phyloP scores from a whole-genome alignment of 1,140 invertebrate species.

The Heliconius eleuchia region DNA sequence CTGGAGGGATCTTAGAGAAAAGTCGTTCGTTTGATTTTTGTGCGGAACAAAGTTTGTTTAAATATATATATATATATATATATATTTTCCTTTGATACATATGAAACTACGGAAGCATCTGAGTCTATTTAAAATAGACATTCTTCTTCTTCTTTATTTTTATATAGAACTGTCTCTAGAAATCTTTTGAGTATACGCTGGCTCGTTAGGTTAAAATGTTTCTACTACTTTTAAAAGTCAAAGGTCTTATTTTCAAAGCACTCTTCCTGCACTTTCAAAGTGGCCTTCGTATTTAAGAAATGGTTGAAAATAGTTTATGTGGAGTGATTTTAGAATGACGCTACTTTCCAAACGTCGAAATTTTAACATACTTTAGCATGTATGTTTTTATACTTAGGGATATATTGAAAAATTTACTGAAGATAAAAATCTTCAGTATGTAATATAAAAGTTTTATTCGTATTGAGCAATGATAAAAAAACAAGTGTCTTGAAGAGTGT shows the following conservation, averaged over 20 bases:
- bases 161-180: conserved; percentile 17
- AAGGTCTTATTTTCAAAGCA: conserved; percentile 23
- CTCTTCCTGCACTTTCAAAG: conserved; percentile 8
- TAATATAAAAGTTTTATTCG: too few relatives aligned
- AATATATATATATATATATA: too few relatives aligned
- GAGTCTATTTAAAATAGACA: background rate
- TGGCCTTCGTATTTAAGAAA: conserved; percentile 11
- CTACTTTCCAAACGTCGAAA: background rate
- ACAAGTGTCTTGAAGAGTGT: too few relatives aligned
- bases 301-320: background rate
- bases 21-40: too few relatives aligned
- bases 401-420: too few relatives aligned
- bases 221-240: conserved; percentile 19
- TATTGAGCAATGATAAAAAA: too few relatives aligned
- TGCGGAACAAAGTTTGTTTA: too few relatives aligned
- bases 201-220: conserved; percentile 25
- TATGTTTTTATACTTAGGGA: background rate
- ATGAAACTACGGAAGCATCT: background rate
- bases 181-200: conserved; percentile 24
- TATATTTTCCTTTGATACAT: background rate
- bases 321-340: background rate
- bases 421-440: too few relatives aligned
- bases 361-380: background rate
- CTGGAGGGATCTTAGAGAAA: too few relatives aligned
- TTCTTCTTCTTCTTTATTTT: background rate